phyloP scores from a whole-genome alignment of 2,113 vertebrate genomes.

The Zosterops borbonicus region DNA sequence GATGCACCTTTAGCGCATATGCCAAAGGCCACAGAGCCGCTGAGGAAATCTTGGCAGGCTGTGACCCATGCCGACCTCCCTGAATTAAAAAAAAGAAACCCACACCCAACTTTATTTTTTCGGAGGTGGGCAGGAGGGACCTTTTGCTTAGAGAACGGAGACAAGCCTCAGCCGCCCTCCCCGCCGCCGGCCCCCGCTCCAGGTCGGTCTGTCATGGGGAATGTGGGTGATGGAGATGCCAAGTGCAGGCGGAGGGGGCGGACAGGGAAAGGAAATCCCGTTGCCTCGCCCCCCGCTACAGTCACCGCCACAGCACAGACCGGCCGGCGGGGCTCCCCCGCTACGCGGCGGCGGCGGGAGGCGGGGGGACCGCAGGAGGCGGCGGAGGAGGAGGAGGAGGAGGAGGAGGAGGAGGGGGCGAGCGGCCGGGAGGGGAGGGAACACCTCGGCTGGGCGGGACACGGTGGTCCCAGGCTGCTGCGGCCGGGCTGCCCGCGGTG shows the following conservation, averaged over 20 bases:
- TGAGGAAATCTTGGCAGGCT: not conserved
- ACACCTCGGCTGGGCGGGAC: constrained; percentile 43
- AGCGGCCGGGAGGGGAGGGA: constrained; percentile 23
- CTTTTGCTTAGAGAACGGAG: not conserved
- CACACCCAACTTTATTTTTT: not conserved
- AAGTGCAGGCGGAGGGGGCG: not conserved
- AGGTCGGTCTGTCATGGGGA: not conserved
- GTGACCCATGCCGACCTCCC: not conserved
- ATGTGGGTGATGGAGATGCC: not conserved
- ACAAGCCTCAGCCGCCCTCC: not conserved
- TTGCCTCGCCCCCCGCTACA: not conserved
- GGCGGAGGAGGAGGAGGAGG: not conserved
- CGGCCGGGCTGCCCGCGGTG: not conserved
- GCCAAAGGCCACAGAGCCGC: not conserved
- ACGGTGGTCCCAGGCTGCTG: constrained; percentile 43
- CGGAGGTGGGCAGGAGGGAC: not conserved
- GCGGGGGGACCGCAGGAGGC: not conserved
- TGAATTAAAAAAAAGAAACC: not conserved
- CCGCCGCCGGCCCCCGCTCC: not conserved
- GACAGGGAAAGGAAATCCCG: not conserved
- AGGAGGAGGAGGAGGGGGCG: not conserved
- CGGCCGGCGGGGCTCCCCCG: not conserved
- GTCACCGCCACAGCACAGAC: not conserved
- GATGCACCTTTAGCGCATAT: accelerated
- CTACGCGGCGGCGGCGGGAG: not conserved